A percentile compares a stretch with the other conserved stretches of the same genome.
These are phyloP conservation scores for Tetranychus urticae DNA, from an alignment of 1,140 invertebrate genomes.

Conservation along the genomic window DNA sequence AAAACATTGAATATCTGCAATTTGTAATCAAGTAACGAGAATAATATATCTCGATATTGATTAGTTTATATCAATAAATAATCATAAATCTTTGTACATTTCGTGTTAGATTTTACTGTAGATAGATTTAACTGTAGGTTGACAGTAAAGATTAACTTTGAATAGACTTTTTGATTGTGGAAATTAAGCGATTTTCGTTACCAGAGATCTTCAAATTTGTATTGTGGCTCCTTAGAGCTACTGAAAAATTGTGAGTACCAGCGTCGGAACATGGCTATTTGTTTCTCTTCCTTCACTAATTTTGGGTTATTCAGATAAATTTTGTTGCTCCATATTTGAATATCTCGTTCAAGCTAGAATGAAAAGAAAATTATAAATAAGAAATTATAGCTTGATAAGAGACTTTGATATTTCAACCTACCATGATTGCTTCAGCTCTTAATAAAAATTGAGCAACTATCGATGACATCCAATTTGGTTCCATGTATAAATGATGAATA, in stretches of 20 bases:
- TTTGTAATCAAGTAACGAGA: too few species aligned
- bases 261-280: constrained; percentile 39
- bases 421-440: constrained; percentile 45
- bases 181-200: too few species aligned
- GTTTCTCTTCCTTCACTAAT: constrained; percentile 45
- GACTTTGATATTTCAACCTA: constrained; percentile 20
- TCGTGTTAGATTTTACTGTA: too few species aligned
- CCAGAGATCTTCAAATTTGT: background rate
- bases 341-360: constrained; percentile 50
- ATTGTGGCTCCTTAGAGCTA: constrained; percentile 41
- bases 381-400: background rate
- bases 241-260: constrained; percentile 64
- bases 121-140: too few species aligned
- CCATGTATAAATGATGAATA: constrained; percentile 44
- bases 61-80: too few species aligned
- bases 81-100: too few species aligned
- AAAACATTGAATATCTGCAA: too few species aligned
- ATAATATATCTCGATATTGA: too few species aligned
- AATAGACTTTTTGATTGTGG: too few species aligned
- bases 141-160: too few species aligned
- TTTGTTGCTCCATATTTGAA: constrained; percentile 71
- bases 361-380: background rate
- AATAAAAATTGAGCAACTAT: constrained; percentile 41
- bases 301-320: constrained; percentile 40
- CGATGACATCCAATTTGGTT: constrained; percentile 26